phyloP scores from a whole-genome alignment of 2,113 vertebrate species.

The Circaetus gallicus region DNA sequence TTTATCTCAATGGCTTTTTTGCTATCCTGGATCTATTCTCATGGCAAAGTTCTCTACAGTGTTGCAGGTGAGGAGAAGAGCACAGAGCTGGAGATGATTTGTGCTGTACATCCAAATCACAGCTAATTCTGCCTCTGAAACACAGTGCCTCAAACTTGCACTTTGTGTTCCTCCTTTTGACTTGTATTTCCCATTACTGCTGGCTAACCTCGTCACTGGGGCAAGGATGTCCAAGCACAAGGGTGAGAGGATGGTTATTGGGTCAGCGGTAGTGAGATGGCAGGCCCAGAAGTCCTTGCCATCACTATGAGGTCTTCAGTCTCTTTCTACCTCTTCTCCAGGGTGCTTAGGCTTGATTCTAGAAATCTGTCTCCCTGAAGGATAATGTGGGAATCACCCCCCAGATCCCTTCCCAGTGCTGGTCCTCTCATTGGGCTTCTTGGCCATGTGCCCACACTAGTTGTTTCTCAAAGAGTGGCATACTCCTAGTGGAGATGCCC shows the following conservation, averaged over 20 bases:
- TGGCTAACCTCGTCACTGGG: background rate
- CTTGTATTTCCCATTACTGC: background rate
- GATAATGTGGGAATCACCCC: background rate
- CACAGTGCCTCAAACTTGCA: background rate
- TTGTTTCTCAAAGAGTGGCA: background rate
- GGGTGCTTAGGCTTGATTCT: background rate
- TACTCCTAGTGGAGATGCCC: background rate
- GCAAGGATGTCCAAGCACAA: background rate
- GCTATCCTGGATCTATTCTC: background rate
- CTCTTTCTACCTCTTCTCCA: background rate
- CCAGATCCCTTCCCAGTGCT: background rate
- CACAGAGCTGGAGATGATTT: background rate
- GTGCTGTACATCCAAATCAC: background rate
- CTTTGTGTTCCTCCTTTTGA: background rate
- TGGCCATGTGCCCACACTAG: background rate
- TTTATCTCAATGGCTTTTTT: background rate
- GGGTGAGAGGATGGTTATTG: background rate
- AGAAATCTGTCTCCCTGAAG: background rate
- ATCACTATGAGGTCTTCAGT: background rate
- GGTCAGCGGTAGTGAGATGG: background rate
- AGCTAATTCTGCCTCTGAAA: background rate
- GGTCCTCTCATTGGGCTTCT: background rate
- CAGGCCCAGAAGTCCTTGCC: background rate
- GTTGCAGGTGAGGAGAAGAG: background rate
- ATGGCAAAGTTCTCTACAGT: background rate